A percentile compares a stretch with the other conserved stretches of the same genome.
These are phyloP conservation scores for Smittia sp. DNA, from an alignment of 2,888 invertebrate species.

Conservation along the genomic window DNA sequence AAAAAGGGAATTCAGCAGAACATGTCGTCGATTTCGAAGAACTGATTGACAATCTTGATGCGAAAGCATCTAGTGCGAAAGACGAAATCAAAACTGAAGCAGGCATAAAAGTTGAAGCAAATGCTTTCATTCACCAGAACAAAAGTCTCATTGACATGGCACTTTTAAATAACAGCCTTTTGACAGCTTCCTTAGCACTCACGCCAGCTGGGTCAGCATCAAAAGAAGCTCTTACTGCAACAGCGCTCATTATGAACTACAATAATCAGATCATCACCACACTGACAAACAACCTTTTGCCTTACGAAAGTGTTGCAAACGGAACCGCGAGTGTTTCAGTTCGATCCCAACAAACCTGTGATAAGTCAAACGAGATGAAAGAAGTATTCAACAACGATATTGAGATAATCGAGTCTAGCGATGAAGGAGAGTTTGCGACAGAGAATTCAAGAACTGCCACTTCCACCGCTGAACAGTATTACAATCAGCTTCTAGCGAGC, in stretches of 20 bases:
- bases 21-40: constrained; percentile 37
- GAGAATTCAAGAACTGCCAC: not conserved
- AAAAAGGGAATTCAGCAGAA: not conserved
- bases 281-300: constrained; percentile 36
- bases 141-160: constrained; percentile 40
- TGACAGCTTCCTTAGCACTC: constrained; percentile 29
- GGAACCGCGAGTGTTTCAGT: not conserved
- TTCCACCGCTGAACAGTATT: constrained; percentile 42
- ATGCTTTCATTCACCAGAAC: constrained; percentile 22
- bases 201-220: constrained; percentile 29
- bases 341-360: constrained; percentile 28
- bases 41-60: constrained; percentile 34
- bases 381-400: constrained; percentile 32
- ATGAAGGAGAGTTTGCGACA: not conserved
- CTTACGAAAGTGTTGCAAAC: constrained; percentile 10
- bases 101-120: not conserved
- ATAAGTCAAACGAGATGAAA: constrained; percentile 30
- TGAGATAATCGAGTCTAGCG: constrained; percentile 29
- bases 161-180: constrained; percentile 32
- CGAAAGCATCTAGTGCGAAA: not conserved
- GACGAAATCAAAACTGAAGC: not conserved
- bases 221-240: constrained; percentile 30
- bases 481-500: constrained; percentile 43
- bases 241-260: constrained; percentile 33
- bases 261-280: constrained; percentile 39